Evolutionary conservation across 23 tunicate species (phyloP).

Genomic region (Corella eumyota): DNA sequence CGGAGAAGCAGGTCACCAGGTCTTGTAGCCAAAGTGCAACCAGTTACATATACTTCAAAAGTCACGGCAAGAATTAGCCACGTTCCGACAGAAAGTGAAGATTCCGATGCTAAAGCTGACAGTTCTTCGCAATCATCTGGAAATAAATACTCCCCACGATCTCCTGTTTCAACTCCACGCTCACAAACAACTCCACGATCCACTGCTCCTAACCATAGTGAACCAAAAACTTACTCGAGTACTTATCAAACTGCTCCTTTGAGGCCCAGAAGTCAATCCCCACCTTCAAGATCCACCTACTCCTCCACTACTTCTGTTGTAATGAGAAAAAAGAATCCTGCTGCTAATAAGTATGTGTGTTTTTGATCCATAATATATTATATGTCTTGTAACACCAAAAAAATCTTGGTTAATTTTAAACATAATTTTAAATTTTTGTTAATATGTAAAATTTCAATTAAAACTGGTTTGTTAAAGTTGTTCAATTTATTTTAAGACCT

Average conservation of each 20-base stretch:
- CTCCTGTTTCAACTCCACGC: too few species aligned
- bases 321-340: too few species aligned
- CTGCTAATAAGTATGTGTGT: too few species aligned
- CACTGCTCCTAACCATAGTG: too few species aligned
- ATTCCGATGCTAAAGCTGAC: too few species aligned
- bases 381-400: too few species aligned
- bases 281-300: conserved; percentile 11
- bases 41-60: conserved; percentile 43
- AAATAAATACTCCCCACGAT: too few species aligned
- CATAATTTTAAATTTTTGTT: background rate
- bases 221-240: background rate
- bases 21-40: conserved; percentile 8
- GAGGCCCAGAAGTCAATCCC: conserved; percentile 14
- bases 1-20: background rate
- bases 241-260: background rate
- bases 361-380: too few species aligned
- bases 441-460: background rate
- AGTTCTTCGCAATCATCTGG: too few species aligned
- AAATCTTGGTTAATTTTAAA: background rate
- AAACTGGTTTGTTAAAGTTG: too few species aligned
- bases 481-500: too few species aligned
- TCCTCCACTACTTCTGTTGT: conserved; percentile 1
- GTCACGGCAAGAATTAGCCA: conserved; percentile 52
- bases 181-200: too few species aligned
- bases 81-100: conserved; percentile 16